These are phyloP conservation scores for Alca torda DNA, from an alignment of 2,797 vertebrate species.

Conservation along the genomic window DNA sequence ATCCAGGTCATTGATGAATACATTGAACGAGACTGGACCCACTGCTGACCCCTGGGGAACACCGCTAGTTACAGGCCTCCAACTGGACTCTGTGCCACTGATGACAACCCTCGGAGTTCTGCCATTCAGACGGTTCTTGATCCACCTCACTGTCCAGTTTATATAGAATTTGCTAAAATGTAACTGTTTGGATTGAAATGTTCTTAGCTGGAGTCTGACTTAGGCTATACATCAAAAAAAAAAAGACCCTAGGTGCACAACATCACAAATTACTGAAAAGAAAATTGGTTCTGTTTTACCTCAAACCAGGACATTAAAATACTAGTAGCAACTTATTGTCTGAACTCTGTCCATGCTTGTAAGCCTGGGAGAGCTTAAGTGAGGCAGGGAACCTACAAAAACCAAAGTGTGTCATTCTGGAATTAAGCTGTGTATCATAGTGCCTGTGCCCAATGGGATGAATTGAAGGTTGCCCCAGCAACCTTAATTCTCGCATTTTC, in stretches of 20 bases:
- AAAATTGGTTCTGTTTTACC: background rate
- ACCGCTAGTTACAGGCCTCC: background rate
- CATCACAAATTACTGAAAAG: background rate
- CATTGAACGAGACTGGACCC: background rate
- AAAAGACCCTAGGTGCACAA: background rate
- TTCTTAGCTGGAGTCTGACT: background rate
- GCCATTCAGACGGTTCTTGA: background rate
- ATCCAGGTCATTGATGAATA: background rate
- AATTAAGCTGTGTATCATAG: background rate
- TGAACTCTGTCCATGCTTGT: background rate
- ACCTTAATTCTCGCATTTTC: slow-evolving; percentile 21
- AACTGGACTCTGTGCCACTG: background rate
- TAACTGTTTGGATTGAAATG: background rate
- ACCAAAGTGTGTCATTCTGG: background rate
- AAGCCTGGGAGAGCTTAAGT: background rate
- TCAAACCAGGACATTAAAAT: background rate
- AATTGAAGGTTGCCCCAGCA: slow-evolving; percentile 25
- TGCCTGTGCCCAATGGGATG: background rate
- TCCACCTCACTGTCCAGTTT: background rate
- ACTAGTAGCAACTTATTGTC: background rate
- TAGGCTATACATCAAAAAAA: background rate
- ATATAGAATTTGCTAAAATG: background rate
- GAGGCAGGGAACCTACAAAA: background rate
- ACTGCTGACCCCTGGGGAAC: background rate
- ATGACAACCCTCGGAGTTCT: background rate